Conservation (phyloP, 2,797 vertebrate genomes). For the Urophycis tenuis region DNA sequence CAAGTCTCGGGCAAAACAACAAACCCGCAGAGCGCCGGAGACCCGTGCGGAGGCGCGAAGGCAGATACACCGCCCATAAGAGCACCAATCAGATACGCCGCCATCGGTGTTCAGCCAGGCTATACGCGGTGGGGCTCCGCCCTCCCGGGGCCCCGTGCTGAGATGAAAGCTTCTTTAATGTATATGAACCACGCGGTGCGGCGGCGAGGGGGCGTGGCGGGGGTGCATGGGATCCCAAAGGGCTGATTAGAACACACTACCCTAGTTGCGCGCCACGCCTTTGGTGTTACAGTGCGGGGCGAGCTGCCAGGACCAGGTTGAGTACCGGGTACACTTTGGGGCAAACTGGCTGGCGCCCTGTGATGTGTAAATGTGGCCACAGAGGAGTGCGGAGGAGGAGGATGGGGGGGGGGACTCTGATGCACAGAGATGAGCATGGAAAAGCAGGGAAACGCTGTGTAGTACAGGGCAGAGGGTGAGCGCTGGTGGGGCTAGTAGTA, state of each 20-base stretch:
- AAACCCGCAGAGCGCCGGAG: conserved; percentile 2
- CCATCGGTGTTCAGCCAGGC: conserved; percentile 17
- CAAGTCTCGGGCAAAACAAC: not conserved
- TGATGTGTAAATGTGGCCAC: conserved; percentile 49
- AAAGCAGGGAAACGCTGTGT: conserved; percentile 15
- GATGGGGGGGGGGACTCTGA: not conserved
- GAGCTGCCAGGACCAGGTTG: conserved; percentile 18
- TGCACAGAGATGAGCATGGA: conserved; percentile 10
- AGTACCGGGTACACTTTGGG: conserved; percentile 32
- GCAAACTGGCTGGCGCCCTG: conserved; percentile 29
- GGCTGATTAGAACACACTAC: conserved; percentile 42
- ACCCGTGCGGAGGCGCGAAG: not conserved
- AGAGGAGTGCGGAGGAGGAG: conserved; percentile 8
- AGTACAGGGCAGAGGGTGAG: not conserved
- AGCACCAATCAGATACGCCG: conserved; percentile 6
- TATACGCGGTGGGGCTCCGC: conserved; percentile 37
- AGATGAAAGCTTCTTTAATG: conserved; percentile 56
- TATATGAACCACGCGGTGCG: conserved; percentile 41
- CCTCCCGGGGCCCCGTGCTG: conserved; percentile 28
- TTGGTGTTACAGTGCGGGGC: conserved; percentile 33
- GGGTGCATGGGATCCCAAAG: conserved; percentile 21
- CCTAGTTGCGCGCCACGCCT: conserved; percentile 8
- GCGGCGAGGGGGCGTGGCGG: conserved; percentile 29
- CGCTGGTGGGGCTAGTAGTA: not conserved
- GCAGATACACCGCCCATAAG: not conserved